Conservation (phyloP, 2,888 invertebrate species). For the Apodemia hepburni region DNA sequence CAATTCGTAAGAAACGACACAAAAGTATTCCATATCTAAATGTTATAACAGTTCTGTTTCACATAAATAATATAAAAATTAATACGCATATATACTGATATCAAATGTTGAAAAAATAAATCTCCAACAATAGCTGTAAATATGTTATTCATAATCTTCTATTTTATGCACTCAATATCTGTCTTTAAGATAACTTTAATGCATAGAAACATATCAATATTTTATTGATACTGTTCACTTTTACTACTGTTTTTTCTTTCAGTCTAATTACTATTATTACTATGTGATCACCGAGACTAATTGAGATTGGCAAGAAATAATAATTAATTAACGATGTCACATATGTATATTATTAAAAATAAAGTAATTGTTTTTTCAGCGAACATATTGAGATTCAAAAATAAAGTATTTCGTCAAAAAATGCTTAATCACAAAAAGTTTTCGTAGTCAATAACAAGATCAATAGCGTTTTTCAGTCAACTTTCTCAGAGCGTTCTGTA, state of each 20-base stretch:
- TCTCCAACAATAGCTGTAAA: slow-evolving; percentile 10
- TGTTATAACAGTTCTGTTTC: slow-evolving; percentile 9
- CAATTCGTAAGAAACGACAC: slow-evolving; percentile 51
- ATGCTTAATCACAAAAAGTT: slow-evolving; percentile 59
- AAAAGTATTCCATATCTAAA: slow-evolving; percentile 9
- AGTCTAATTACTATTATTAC: slow-evolving; percentile 25
- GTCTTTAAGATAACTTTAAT: slow-evolving; percentile 6
- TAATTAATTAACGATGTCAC: slow-evolving; percentile 3
- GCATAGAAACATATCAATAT: slow-evolving; percentile 18
- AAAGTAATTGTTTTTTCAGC: slow-evolving; percentile 7
- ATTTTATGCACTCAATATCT: background rate
- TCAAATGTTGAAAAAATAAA: slow-evolving; percentile 11
- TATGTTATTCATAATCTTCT: background rate
- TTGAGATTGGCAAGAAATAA: slow-evolving; percentile 28
- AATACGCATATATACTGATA: slow-evolving; percentile 9
- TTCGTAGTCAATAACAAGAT: slow-evolving; percentile 40
- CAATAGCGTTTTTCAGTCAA: slow-evolving; percentile 74
- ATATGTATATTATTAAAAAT: slow-evolving; percentile 12
- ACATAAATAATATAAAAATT: slow-evolving; percentile 16
- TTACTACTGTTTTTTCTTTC: slow-evolving; percentile 11
- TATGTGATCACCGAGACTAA: slow-evolving; percentile 24
- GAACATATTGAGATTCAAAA: slow-evolving; percentile 20
- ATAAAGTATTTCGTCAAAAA: slow-evolving; percentile 40
- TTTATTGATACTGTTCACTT: slow-evolving; percentile 16
- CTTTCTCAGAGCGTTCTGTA: slow-evolving; percentile 77